Percentiles rank a stretch among this genome's conserved stretches.
Evolutionary conservation across 2,888 invertebrate genomes (phyloP).

Genomic region (Molanna angustata): DNA sequence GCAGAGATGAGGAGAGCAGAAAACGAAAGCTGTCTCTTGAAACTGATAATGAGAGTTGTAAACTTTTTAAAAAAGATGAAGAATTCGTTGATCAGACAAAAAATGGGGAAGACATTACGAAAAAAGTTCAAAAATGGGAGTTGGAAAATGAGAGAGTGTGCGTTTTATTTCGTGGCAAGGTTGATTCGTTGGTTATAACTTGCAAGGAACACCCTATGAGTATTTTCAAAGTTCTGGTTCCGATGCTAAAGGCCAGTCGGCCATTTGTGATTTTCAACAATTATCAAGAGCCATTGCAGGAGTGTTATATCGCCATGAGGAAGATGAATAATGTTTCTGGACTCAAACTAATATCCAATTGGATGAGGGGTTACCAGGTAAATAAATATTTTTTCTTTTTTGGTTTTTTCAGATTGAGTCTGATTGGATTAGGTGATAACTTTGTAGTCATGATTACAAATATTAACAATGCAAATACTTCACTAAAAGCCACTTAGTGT

Average conservation of each 20-base stretch:
- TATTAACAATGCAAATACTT: too few species aligned
- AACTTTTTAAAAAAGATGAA: slow-evolving; percentile 34
- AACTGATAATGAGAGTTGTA: slow-evolving; percentile 19
- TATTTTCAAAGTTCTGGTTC: slow-evolving; percentile 69
- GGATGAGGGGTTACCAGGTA: slow-evolving; percentile 88
- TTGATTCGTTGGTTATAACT: slow-evolving; percentile 75
- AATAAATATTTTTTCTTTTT: not conserved
- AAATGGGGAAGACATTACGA: slow-evolving; percentile 30
- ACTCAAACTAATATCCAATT: slow-evolving; percentile 79
- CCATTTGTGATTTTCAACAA: slow-evolving; percentile 83
- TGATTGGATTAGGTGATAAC: too few species aligned
- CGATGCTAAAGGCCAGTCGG: slow-evolving; percentile 76
- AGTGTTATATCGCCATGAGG: slow-evolving; percentile 78
- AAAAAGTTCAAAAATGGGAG: slow-evolving; percentile 59
- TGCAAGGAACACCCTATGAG: slow-evolving; percentile 84
- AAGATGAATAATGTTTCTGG: slow-evolving; percentile 68
- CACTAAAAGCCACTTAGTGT: too few species aligned
- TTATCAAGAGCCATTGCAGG: slow-evolving; percentile 79
- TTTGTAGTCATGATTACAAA: too few species aligned
- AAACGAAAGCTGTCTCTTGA: slow-evolving; percentile 36
- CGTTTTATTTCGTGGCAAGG: slow-evolving; percentile 58
- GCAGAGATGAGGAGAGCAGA: slow-evolving; percentile 20
- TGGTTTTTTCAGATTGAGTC: too few species aligned
- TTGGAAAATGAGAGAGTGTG: slow-evolving; percentile 66
- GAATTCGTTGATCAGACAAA: slow-evolving; percentile 37